These are phyloP conservation scores for Aurelia coerulea DNA, from an alignment of 30 jellyfish, hydroid and myxozoan species.

Conservation along the genomic window DNA sequence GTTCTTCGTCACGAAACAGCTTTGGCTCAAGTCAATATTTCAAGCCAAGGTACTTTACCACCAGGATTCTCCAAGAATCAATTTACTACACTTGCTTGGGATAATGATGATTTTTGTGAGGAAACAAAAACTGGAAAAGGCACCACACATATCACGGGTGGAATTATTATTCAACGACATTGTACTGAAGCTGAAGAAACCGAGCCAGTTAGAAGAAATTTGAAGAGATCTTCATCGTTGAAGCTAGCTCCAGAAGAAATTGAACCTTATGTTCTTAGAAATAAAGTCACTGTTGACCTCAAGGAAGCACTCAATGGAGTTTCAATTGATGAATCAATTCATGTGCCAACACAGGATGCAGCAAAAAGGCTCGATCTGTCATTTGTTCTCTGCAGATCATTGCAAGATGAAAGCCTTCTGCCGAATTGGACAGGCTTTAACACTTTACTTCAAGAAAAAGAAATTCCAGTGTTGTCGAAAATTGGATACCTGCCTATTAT, in stretches of 20 bases:
- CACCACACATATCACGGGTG: constrained; percentile 48
- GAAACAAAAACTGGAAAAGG: constrained; percentile 46
- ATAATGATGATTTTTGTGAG: constrained; percentile 52
- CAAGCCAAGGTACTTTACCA: constrained; percentile 34
- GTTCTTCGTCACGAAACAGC: constrained; percentile 52
- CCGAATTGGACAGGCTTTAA: constrained; percentile 60
- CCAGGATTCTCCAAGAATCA: constrained; percentile 7
- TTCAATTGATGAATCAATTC: neutral
- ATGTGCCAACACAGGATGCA: constrained; percentile 3
- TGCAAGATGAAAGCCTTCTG: constrained; percentile 10
- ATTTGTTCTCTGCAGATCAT: constrained; percentile 11
- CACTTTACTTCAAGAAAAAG: constrained; percentile 14
- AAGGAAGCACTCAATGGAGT: constrained; percentile 15
- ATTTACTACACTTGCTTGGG: constrained; percentile 56
- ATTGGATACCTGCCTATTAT: constrained; percentile 43
- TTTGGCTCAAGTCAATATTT: constrained; percentile 36
- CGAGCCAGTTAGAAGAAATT: constrained; percentile 1
- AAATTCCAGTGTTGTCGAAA: constrained; percentile 30
- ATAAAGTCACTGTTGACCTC: constrained; percentile 31
- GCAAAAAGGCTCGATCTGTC: constrained; percentile 19
- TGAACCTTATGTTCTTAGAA: constrained; percentile 14
- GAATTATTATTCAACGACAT: constrained; percentile 25
- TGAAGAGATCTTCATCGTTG: constrained; percentile 20
- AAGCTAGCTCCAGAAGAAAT: constrained; percentile 19
- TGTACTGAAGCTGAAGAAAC: constrained; percentile 4